Conservation (phyloP, 2,113 vertebrate species). For the Phalacrocorax aristotelis region DNA sequence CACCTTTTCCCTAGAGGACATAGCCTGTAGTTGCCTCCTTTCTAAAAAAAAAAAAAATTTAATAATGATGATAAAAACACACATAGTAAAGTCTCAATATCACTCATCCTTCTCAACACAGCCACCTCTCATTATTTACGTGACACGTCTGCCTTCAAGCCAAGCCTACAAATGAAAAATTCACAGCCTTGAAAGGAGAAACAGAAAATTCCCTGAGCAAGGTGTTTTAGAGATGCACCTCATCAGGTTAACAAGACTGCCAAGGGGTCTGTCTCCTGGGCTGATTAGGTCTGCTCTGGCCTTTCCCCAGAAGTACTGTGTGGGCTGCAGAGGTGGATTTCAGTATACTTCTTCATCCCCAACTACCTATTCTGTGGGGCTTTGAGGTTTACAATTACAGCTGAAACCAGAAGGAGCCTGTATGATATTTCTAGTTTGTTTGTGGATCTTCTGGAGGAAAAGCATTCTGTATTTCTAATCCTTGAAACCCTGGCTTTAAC, state of each 20-base stretch:
- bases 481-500: background rate
- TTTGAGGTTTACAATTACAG: background rate
- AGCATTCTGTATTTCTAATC: background rate
- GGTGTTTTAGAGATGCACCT: background rate
- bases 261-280: background rate
- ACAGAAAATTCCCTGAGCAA: background rate
- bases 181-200: background rate
- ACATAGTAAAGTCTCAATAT: background rate
- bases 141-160: background rate
- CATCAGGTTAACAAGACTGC: background rate
- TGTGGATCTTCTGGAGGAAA: background rate
- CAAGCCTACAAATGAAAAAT: background rate
- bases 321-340: background rate
- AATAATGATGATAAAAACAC: background rate
- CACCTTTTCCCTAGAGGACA: background rate
- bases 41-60: background rate
- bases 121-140: background rate
- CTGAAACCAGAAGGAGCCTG: background rate
- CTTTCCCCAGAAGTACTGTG: background rate
- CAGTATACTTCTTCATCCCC: background rate
- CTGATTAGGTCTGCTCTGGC: background rate
- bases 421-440: background rate
- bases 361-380: background rate
- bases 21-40: background rate
- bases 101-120: background rate